A percentile compares a stretch with the other conserved stretches of the same genome.
These are phyloP conservation scores for Eueremaeus valkanovi DNA, from an alignment of 2,888 invertebrate genomes.

Conservation along the genomic window DNA sequence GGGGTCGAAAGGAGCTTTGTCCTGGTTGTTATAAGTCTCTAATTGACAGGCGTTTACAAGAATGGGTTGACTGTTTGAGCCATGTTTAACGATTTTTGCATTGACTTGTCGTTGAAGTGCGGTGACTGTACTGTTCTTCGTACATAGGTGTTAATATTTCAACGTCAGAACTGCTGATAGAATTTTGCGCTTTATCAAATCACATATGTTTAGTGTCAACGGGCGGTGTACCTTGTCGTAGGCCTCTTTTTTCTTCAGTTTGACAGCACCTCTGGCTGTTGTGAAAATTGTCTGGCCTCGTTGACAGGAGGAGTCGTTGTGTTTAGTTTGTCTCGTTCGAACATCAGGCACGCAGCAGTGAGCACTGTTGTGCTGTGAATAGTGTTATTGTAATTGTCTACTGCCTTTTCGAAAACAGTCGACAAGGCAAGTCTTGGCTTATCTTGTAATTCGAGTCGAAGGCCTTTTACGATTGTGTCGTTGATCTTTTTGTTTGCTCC, in stretches of 20 bases:
- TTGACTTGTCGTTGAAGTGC: background rate
- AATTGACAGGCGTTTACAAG: background rate
- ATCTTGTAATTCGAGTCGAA: background rate
- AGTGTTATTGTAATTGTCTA: conserved; percentile 29
- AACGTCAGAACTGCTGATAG: background rate
- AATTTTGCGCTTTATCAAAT: background rate
- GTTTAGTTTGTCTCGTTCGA: background rate
- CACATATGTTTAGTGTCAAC: background rate
- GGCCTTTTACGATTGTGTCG: background rate
- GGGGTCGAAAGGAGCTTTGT: background rate
- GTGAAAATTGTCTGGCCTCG: background rate
- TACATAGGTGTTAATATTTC: background rate
- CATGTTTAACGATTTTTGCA: background rate
- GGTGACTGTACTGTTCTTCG: background rate
- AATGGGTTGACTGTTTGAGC: background rate
- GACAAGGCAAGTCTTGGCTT: conserved; percentile 16
- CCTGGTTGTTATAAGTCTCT: background rate
- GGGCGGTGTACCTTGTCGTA: background rate
- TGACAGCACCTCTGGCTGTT: background rate
- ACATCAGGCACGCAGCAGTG: conserved; percentile 6
- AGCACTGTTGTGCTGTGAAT: conserved; percentile 10
- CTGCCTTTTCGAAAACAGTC: background rate
- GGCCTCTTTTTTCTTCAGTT: background rate
- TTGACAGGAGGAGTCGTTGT: background rate
- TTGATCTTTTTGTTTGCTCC: background rate